Evolutionary conservation across 2,888 invertebrate genomes (phyloP), one percentile per base, ranked within the genome.

Genomic region (Orchesella flavescens): DNA sequence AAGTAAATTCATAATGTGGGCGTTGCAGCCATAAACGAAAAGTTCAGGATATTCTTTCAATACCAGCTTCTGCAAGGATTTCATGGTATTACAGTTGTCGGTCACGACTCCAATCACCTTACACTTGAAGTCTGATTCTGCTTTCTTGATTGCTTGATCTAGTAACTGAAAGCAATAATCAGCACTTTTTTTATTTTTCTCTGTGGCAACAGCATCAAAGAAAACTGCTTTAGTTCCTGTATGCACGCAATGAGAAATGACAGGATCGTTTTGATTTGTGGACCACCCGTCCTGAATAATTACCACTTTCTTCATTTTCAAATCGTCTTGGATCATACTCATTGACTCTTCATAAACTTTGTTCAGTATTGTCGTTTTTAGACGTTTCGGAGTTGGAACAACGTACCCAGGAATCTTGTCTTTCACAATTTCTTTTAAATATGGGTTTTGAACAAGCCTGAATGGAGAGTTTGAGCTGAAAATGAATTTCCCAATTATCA

Each of bases 211-310:
- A 3, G 84, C 72, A 10, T 71, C 17, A 13, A 82, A 61, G 49
- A 84, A 81, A 12, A 72, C 46, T 1, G 61, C 43, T 23, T 72
- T 49, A 2, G 17, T 15, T 23, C 77, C 77, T 24, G 44, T 34
- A 13, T 23, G 63, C 0, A 84, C 2, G 13, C 71, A 63, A 57
- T 84, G 84, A 9, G 65, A 76, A 43, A 84, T 71, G 4, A 84
- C 84, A 3, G 84, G 73, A n/a, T 46, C 49, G 13, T 71, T 81
- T 68, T 82, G 80, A 21, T 23, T 66, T n/a, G 65, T 81, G n/a
- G 76, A 65, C 84, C 84, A 84, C 1, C 84, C 84, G 34, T 84
- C 84, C 66, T 84, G 84, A 4, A 76, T n/a, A 12, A 84, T 53
- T 2, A 72, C 71, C 0, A 77, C 84, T 68, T 75, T 61, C 15